Evolutionary conservation across 2,888 invertebrate species (phyloP).

Genomic region (Unio pictorum): DNA sequence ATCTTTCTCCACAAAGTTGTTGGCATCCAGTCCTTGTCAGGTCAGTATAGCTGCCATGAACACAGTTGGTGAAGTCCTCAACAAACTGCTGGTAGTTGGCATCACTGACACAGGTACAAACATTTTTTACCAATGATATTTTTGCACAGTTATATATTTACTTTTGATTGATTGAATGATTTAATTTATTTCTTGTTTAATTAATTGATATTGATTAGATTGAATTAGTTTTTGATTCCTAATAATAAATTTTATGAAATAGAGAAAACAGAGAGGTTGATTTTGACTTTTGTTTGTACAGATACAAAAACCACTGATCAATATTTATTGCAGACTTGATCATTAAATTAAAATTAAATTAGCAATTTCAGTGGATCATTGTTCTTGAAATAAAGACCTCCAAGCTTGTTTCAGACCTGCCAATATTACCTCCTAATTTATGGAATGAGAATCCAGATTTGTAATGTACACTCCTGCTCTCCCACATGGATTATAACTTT

Average conservation of each 20-base stretch:
- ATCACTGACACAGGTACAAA: conserved; percentile 87
- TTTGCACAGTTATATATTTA: conserved; percentile 6
- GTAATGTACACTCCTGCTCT: too few relatives aligned
- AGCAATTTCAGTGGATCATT: too few relatives aligned
- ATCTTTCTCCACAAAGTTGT: conserved; percentile 41
- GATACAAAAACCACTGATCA: too few relatives aligned
- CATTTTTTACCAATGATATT: background rate
- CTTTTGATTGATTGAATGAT: background rate
- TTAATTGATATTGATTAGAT: background rate
- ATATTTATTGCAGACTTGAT: too few relatives aligned
- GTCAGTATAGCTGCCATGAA: conserved; percentile 83
- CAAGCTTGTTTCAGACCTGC: too few relatives aligned
- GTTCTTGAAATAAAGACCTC: too few relatives aligned
- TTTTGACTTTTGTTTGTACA: background rate
- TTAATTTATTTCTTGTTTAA: background rate
- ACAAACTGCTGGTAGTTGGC: conserved; percentile 91
- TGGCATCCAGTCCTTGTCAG: conserved; percentile 59
- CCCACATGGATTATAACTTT: too few relatives aligned
- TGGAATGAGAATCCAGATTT: too few relatives aligned
- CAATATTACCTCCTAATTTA: too few relatives aligned
- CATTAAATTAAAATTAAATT: too few relatives aligned
- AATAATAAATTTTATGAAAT: too few relatives aligned
- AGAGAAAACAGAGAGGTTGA: background rate
- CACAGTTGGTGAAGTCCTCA: conserved; percentile 91
- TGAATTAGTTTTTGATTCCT: too few relatives aligned